Percentiles rank a stretch among this genome's conserved stretches.
Conservation (phyloP, 2,797 vertebrate species). For the Microchirus variegatus region DNA sequence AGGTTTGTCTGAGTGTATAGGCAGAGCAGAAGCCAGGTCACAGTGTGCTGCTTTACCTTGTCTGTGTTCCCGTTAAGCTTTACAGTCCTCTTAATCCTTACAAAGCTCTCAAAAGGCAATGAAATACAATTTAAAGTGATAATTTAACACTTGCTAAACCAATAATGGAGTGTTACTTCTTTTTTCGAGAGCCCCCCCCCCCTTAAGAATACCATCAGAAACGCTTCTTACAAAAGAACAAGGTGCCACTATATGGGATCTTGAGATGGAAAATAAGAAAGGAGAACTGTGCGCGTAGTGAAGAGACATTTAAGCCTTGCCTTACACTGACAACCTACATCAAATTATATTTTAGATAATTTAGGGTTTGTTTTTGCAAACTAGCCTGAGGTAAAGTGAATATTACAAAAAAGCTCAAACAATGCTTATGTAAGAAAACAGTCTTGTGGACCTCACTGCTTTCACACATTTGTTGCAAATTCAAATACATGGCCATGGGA, state of each 20-base stretch:
- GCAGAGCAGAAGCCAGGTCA: slow-evolving; percentile 57
- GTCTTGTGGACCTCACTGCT: slow-evolving; percentile 39
- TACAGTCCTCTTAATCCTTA: slow-evolving; percentile 64
- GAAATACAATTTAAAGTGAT: slow-evolving; percentile 69
- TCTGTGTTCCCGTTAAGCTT: slow-evolving; percentile 58
- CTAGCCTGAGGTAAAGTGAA: slow-evolving; percentile 17
- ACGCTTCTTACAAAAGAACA: slow-evolving; percentile 37
- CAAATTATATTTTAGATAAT: slow-evolving; percentile 14
- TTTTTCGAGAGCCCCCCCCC: neutral
- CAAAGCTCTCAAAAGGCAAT: slow-evolving; percentile 63
- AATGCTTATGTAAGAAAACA: slow-evolving; percentile 40
- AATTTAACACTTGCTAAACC: slow-evolving; percentile 61
- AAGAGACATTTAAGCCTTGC: slow-evolving; percentile 41
- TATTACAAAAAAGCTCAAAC: slow-evolving; percentile 29
- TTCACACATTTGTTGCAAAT: slow-evolving; percentile 41
- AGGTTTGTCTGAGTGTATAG: slow-evolving; percentile 58
- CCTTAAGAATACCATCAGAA: slow-evolving; percentile 21
- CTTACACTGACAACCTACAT: slow-evolving; percentile 37
- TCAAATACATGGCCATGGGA: slow-evolving; percentile 35
- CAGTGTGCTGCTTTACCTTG: slow-evolving; percentile 61
- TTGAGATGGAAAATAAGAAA: slow-evolving; percentile 41
- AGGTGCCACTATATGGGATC: slow-evolving; percentile 36
- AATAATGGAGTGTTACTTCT: slow-evolving; percentile 38
- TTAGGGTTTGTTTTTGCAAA: slow-evolving; percentile 36
- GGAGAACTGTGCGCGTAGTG: neutral